Conservation (phyloP, 1,140 invertebrate species). For the Leptonema lineaticorne region DNA sequence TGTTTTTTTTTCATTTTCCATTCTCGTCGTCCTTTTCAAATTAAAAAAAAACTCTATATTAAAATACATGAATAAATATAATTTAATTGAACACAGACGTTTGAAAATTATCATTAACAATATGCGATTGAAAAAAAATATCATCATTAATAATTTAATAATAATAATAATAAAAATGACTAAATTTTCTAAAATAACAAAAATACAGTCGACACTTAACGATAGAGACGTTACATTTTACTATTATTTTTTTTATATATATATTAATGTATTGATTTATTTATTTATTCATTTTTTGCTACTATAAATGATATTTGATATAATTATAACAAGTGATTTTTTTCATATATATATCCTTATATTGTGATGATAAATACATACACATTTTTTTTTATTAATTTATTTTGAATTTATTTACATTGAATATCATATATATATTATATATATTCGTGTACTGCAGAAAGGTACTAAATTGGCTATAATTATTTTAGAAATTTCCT, state of each 20-base stretch:
- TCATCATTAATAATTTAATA: background rate
- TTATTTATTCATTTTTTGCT: constrained; percentile 24
- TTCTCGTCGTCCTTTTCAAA: no score
- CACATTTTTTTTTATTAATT: no score
- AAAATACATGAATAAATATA: no score
- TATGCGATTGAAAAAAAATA: background rate
- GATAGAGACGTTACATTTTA: constrained; percentile 17
- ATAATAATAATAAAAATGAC: background rate
- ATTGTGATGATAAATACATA: constrained; percentile 19
- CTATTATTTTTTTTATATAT: constrained; percentile 21
- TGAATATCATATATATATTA: constrained; percentile 12
- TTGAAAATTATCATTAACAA: background rate
- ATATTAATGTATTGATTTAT: no score
- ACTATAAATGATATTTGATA: constrained; percentile 31
- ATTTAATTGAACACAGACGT: constrained; percentile 6
- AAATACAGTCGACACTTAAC: constrained; percentile 23
- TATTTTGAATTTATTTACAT: constrained; percentile 22
- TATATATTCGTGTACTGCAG: constrained; percentile 20
- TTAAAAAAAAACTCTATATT: no score
- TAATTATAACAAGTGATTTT: constrained; percentile 28
- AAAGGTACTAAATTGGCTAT: constrained; percentile 29
- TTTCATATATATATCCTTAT: no score
- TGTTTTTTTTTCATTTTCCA: no score
- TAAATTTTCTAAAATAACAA: constrained; percentile 13
- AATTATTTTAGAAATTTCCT: constrained; percentile 28